These are phyloP conservation scores for Ceriagrion tenellum DNA, from an alignment of 2,888 invertebrate species.

Conservation along the genomic window DNA sequence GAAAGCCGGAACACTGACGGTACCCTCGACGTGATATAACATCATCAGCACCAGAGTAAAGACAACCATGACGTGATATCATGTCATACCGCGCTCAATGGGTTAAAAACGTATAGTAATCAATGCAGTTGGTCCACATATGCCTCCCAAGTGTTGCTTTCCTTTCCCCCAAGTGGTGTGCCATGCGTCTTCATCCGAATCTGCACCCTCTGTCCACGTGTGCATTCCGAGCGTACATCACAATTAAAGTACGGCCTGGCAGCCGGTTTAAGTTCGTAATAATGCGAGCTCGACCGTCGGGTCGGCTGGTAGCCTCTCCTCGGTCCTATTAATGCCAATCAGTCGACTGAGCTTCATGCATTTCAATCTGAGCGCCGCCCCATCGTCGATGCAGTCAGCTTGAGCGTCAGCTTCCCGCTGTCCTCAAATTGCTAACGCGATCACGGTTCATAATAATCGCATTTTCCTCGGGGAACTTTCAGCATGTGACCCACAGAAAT, in stretches of 20 bases:
- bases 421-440: neutral
- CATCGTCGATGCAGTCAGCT: neutral
- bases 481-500: neutral
- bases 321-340: neutral
- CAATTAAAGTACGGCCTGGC: neutral
- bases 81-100: too few species aligned
- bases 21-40: too few species aligned
- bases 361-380: neutral
- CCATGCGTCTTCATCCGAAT: neutral
- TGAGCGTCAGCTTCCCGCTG: neutral
- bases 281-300: neutral
- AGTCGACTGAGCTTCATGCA: neutral
- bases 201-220: neutral
- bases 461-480: neutral
- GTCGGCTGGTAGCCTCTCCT: neutral
- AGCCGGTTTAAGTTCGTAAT: neutral
- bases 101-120: too few species aligned
- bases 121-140: too few species aligned
- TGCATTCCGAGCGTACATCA: neutral
- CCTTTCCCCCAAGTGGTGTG: too few species aligned
- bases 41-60: too few species aligned
- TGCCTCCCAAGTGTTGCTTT: too few species aligned
- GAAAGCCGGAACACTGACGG: too few species aligned
- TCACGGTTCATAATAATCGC: neutral
- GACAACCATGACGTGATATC: too few species aligned